Evolutionary conservation across 2,888 invertebrate genomes (phyloP).

Genomic region (Zonitis immaculata): DNA sequence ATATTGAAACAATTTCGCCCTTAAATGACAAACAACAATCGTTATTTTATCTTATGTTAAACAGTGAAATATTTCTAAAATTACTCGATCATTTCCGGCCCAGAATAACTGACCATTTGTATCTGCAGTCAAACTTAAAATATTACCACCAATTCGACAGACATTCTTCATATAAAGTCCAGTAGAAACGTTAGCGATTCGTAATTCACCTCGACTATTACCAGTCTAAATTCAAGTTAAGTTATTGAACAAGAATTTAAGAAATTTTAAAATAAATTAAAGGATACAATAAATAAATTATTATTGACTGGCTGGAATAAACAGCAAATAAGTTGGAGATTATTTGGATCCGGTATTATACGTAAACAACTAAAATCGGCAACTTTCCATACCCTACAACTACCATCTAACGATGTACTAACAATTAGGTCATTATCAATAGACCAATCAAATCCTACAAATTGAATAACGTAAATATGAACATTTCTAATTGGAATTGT

Average conservation of each 20-base stretch:
- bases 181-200: conserved; percentile 78
- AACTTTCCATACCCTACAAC: conserved; percentile 65
- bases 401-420: conserved; percentile 70
- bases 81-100: conserved; percentile 74
- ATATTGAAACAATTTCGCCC: conserved; percentile 45
- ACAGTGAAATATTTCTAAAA: neutral
- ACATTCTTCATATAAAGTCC: conserved; percentile 69
- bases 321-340: conserved; percentile 64
- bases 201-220: conserved; percentile 67
- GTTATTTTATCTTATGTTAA: no score
- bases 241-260: neutral
- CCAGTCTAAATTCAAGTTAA: conserved; percentile 53
- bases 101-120: conserved; percentile 74
- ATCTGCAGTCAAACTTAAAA: conserved; percentile 70
- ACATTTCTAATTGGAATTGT: no score
- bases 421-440: conserved; percentile 78
- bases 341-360: conserved; percentile 59
- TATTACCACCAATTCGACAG: conserved; percentile 57
- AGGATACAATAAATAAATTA: conserved; percentile 80
- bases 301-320: conserved; percentile 81
- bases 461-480: no score
- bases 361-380: conserved; percentile 59
- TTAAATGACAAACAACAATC: conserved; percentile 17
- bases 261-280: conserved; percentile 26
- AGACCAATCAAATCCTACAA: conserved; percentile 75